phyloP scores from a whole-genome alignment of 2,888 invertebrate species.

The Lypha dubia region DNA sequence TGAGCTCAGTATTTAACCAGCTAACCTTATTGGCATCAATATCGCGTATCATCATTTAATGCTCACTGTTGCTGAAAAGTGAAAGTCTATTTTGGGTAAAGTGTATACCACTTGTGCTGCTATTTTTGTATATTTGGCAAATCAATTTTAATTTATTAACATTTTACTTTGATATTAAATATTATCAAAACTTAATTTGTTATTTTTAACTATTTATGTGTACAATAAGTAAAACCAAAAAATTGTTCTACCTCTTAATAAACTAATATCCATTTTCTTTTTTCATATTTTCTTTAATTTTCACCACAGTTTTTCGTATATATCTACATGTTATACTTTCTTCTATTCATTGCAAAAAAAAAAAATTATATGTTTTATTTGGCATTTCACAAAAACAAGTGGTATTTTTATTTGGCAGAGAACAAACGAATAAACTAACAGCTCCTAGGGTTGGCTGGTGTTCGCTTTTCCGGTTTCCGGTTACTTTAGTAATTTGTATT shows the following conservation, averaged over 20 bases:
- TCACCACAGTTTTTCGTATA: not conserved
- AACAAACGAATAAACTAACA: slow-evolving; percentile 6
- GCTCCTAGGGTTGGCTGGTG: slow-evolving; percentile 35
- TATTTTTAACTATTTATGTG: not conserved
- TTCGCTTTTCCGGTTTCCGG: slow-evolving; percentile 62
- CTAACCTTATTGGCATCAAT: too few relatives aligned
- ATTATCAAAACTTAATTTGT: not conserved
- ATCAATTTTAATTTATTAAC: too few relatives aligned
- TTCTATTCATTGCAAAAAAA: slow-evolving; percentile 1
- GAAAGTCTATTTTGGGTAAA: too few relatives aligned
- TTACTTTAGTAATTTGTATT: slow-evolving; percentile 61
- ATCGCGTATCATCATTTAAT: too few relatives aligned
- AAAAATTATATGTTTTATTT: slow-evolving; percentile 60
- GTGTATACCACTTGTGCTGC: too few relatives aligned
- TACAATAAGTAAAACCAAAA: too few relatives aligned
- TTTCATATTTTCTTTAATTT: not conserved
- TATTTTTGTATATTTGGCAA: too few relatives aligned
- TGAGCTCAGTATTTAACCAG: too few relatives aligned
- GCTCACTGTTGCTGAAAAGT: too few relatives aligned
- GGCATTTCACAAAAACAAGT: slow-evolving; percentile 52
- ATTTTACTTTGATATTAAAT: too few relatives aligned
- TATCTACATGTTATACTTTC: not conserved
- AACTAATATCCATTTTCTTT: not conserved
- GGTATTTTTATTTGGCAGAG: slow-evolving; percentile 55
- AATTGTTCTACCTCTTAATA: too few relatives aligned